Percentiles rank a stretch among this genome's conserved stretches.
Evolutionary conservation across 2,113 vertebrate genomes (phyloP).

Genomic region (Pseudorhombus dupliciocellatus): DNA sequence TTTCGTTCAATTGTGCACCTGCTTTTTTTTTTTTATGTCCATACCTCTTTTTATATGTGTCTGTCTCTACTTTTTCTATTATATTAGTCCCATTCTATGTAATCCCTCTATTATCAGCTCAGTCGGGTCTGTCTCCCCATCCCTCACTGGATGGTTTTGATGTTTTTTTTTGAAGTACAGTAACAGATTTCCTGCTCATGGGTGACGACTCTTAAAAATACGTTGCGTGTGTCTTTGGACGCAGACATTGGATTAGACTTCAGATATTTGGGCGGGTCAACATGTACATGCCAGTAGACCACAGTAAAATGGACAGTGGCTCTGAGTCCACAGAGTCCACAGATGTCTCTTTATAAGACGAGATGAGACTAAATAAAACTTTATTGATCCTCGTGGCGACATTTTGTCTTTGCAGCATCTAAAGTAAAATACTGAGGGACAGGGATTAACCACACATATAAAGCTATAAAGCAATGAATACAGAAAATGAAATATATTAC

Average conservation of each 20-base stretch:
- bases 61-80: constrained; percentile 10
- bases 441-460: not conserved
- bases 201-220: constrained; percentile 21
- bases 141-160: constrained; percentile 33
- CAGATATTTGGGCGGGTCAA: not conserved
- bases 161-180: constrained; percentile 17
- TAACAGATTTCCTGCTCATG: constrained; percentile 42
- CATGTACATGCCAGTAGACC: constrained; percentile 1
- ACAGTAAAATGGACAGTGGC: constrained; percentile 27
- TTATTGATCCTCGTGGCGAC: constrained; percentile 39
- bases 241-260: too few species aligned
- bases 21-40: not conserved
- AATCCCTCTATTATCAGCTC: constrained; percentile 9
- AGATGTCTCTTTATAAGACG: constrained; percentile 31
- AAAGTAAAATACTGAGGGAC: constrained; percentile 5
- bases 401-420: constrained; percentile 7
- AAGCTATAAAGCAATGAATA: constrained; percentile 18
- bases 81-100: not conserved
- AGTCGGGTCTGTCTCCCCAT: not conserved
- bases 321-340: constrained; percentile 16
- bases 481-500: constrained; percentile 19
- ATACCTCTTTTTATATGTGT: not conserved
- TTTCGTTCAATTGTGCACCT: not conserved
- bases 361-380: constrained; percentile 22
- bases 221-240: not conserved